Conservation (phyloP, 2,888 invertebrate species). For the Watsonalla cultraria region DNA sequence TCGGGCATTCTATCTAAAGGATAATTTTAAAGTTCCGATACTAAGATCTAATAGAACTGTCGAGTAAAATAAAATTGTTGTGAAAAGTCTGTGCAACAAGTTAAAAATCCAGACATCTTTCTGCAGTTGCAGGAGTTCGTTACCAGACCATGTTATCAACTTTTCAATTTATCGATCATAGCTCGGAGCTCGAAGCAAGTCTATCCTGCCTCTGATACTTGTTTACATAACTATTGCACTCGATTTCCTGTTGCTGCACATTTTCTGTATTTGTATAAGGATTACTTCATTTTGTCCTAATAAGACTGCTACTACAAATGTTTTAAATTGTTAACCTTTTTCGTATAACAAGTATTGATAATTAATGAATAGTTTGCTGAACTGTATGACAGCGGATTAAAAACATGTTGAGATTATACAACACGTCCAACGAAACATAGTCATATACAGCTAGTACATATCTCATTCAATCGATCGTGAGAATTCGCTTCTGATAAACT, state of each 20-base stretch:
- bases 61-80: neutral
- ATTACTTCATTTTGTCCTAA: neutral
- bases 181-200: slow-evolving; percentile 3
- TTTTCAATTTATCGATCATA: slow-evolving; percentile 13
- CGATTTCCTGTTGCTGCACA: slow-evolving; percentile 38
- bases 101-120: neutral
- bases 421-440: slow-evolving; percentile 21
- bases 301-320: neutral
- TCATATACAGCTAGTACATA: slow-evolving; percentile 19
- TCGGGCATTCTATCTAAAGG: too few species aligned
- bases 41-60: too few species aligned
- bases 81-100: neutral
- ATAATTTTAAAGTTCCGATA: too few species aligned
- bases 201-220: slow-evolving; percentile 22
- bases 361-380: too few species aligned
- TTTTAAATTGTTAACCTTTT: too few species aligned
- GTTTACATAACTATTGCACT: slow-evolving; percentile 44
- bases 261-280: neutral
- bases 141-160: neutral
- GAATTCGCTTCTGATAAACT: slow-evolving; percentile 33
- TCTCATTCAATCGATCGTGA: slow-evolving; percentile 36
- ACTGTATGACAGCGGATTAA: too few species aligned
- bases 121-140: too few species aligned
- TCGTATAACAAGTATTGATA: too few species aligned
- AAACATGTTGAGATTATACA: slow-evolving; percentile 13